Evolutionary conservation across 2,113 vertebrate genomes (phyloP).

Genomic region (Pluvialis apricaria): DNA sequence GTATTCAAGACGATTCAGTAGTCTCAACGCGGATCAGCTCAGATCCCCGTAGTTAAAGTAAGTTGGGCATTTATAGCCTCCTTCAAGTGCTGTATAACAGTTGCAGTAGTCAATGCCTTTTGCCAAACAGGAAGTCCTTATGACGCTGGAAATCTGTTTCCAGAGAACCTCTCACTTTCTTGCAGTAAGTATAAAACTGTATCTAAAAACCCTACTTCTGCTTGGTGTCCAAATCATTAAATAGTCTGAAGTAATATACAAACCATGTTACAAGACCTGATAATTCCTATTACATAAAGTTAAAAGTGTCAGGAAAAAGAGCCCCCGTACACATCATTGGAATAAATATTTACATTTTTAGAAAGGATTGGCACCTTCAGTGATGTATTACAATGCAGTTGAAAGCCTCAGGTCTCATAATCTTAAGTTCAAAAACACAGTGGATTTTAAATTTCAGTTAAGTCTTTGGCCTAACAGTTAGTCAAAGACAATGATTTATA

Average conservation of each 20-base stretch:
- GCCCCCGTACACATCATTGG: not conserved
- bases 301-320: not conserved
- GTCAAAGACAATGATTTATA: constrained; percentile 69
- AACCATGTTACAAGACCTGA: constrained; percentile 20
- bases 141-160: not conserved
- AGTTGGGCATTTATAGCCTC: not conserved
- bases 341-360: constrained; percentile 51
- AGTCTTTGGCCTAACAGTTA: constrained; percentile 78
- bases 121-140: not conserved
- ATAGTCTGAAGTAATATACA: constrained; percentile 32
- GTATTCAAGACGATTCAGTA: constrained; percentile 66
- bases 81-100: constrained; percentile 61
- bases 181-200: constrained; percentile 15
- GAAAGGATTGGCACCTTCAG: constrained; percentile 54
- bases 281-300: constrained; percentile 8
- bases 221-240: not conserved
- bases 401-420: constrained; percentile 39
- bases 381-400: constrained; percentile 37
- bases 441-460: constrained; percentile 44
- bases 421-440: constrained; percentile 41
- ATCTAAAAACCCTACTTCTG: not conserved
- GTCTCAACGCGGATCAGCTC: constrained; percentile 44
- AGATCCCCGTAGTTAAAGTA: constrained; percentile 2
- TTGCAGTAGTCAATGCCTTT: constrained; percentile 46
- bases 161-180: constrained; percentile 25